Base-by-base conservation (phyloP, 2,888 invertebrate species). In the Urechis unicinctus region DNA sequence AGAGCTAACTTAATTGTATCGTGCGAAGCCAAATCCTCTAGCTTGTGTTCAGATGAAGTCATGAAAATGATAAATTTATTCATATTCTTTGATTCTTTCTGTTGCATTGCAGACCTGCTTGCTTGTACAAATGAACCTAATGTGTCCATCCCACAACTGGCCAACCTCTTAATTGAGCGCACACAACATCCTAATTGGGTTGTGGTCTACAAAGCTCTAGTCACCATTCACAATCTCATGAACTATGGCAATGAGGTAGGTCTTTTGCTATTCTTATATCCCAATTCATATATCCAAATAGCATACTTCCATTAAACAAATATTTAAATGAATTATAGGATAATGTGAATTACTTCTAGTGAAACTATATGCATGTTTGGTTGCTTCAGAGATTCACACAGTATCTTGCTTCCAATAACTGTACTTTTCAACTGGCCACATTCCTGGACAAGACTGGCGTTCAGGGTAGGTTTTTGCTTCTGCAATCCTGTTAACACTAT, bases 91-190 rank as follows among this genome's bases (percentile, higher is more conserved):
- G n/a, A n/a, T n/a, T 24, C 1, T 5, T 31, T 28, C 3, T 13
- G 29, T 51, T 46, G n/a, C 21, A 28, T 87, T 87, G 36, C 87
- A 98, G 97, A 97, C 86, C 85, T 98, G 82, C 88, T 98, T 76
- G 96, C 96, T 80, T 98, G 97, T 83, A 98, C 98, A 79, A 95
- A 97, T 81, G 98, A 98, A 83, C 96, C 97, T 61, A 98, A 98
- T 82, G 96, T 98, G 62, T 97, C 96, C 64, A 97, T 98, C 82
- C 97, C 98, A 72, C 95, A 97, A 81, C 83, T 98, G 82, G 98
- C 98, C 63, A 97, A 97, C 83, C 83, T 97, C 73, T 85, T 98
- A 75, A 92, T 98, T 74, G 97, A 98, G 81, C 84, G 98, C 73
- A 95, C 96, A 65, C 96, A 96, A 81, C 93, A 94, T 82, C 86